phyloP scores from a whole-genome alignment of 2,113 vertebrate genomes.

The Pomatorhinus ruficollis region DNA sequence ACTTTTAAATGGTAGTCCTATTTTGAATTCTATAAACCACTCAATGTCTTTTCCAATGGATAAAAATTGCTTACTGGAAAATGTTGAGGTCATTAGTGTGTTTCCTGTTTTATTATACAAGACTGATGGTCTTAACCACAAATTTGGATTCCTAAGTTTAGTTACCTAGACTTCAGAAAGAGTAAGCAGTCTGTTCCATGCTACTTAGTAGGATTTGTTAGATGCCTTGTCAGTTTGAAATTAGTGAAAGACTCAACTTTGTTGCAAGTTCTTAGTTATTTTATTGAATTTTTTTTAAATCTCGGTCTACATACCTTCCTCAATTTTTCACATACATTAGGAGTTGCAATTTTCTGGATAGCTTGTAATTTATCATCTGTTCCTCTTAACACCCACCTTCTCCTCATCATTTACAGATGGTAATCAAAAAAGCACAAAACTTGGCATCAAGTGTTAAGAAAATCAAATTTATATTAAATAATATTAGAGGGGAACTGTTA shows the following conservation, averaged over 20 bases:
- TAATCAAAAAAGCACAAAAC: not conserved
- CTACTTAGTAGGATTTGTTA: not conserved
- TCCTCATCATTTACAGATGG: not conserved
- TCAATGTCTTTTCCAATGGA: not conserved
- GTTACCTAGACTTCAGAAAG: not conserved
- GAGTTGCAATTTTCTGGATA: not conserved
- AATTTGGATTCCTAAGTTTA: not conserved
- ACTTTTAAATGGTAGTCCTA: not conserved
- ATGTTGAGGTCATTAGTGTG: rapidly evolving
- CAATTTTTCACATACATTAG: not conserved
- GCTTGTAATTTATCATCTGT: not conserved
- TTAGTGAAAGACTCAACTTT: not conserved
- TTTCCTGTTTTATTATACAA: not conserved
- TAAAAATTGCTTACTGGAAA: not conserved
- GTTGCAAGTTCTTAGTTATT: not conserved
- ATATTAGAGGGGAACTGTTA: not conserved
- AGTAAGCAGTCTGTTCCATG: not conserved
- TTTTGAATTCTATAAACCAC: not conserved
- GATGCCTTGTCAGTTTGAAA: not conserved
- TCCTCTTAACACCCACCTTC: not conserved
- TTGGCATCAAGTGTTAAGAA: not conserved
- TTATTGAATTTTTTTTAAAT: not conserved
- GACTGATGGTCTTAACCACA: not conserved
- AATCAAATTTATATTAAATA: not conserved
- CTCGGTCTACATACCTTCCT: not conserved